Conservation (phyloP, 2,113 vertebrate genomes). For the Choloepus hoffmanni region DNA sequence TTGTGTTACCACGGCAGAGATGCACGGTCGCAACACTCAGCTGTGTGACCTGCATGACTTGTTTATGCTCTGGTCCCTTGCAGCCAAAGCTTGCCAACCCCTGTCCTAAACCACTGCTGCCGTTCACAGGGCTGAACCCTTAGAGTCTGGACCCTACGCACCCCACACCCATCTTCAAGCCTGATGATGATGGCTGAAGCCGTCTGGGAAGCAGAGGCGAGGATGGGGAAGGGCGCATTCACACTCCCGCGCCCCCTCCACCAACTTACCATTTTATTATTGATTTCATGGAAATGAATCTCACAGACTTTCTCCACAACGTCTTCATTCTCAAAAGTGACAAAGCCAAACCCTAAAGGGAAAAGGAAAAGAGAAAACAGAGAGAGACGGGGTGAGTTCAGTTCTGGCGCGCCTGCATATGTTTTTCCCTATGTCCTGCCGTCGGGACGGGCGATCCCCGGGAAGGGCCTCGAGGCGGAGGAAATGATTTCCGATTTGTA, state of each 20-base stretch:
- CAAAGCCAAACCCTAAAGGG: slow-evolving; percentile 96
- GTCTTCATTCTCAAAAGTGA: slow-evolving; percentile 99
- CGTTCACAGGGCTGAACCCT: fast-evolving
- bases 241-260: neutral
- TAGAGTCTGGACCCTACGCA: fast-evolving
- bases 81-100: neutral
- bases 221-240: neutral
- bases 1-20: fast-evolving
- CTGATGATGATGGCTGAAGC: fast-evolving
- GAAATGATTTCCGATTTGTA: slow-evolving; percentile 71
- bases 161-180: fast-evolving
- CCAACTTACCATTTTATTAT: slow-evolving; percentile 99
- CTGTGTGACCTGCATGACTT: neutral
- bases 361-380: slow-evolving; percentile 55
- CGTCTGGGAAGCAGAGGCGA: neutral
- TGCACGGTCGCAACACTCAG: fast-evolving
- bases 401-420: neutral
- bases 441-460: neutral
- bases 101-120: neutral
- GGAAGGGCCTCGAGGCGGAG: neutral
- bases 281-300: slow-evolving; percentile 99
- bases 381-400: slow-evolving; percentile 63
- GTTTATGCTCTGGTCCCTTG: neutral
- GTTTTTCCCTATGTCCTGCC: neutral
- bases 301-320: slow-evolving; percentile 99